Evolutionary conservation across 2,888 invertebrate species (phyloP), one percentile per base, ranked within the genome.

Genomic region (Operophtera brumata): DNA sequence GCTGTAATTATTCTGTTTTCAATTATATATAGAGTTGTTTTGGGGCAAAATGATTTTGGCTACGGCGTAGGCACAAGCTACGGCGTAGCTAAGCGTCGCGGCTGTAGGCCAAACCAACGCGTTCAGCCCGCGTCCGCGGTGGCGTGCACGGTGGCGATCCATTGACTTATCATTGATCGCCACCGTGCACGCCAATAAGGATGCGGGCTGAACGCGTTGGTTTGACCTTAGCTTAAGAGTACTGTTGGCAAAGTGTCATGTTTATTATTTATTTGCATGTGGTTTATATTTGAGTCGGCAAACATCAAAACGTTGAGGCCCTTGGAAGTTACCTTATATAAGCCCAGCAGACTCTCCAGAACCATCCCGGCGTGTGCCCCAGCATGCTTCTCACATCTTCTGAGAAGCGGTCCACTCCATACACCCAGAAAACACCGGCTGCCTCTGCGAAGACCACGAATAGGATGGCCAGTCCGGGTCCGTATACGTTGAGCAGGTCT

Each of bases 381-480:
- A 96, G 91, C 97, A 97, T 97, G 74, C 93, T 93, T 73, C 94
- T 92, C 49, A 97, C 93, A 76, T 97, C 96, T 13, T 92, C 88
- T 0, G 95, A 94, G 82, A 97, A 96, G 55, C 94, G 91, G 67
- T 94, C 94, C 0, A 95, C 95, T 1, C 96, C 97, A 77, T 97
- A 97, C 69, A 97, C 93, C 96, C 96, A 97, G 82, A 95, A 96
- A 0, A 97, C 95, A 0, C 96, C 97, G 0, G 96, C 95, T 0
- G 96, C 95, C 80, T 97, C 97, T 53, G 97, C 95, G 77, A 97
- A 97, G 39, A 97, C 97, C 64, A 97, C 96, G 84, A 97, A 97
- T 41, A 97, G 88, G 59, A 97, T 95, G 25, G 97, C 95, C 70
- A 96, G 90, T 0, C 96, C 96, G 0, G 97, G 96, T 0, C 97